Conservation (phyloP, 2,113 vertebrate species). For the Urocolius indicus region DNA sequence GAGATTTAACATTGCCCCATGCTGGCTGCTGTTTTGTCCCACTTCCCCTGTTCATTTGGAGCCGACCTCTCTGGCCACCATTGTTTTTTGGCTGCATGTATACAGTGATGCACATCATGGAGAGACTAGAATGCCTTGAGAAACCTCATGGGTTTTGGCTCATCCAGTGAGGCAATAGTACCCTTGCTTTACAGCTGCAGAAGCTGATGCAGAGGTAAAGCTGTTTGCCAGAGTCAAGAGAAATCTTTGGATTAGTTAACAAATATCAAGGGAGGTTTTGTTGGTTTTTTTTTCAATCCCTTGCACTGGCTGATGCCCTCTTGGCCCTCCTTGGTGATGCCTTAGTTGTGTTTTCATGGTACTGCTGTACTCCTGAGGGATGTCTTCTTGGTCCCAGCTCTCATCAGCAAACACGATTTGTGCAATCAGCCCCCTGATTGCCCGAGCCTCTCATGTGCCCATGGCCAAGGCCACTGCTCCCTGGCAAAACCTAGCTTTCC, state of each 20-base stretch:
- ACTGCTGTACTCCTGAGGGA: not conserved
- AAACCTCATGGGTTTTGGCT: not conserved
- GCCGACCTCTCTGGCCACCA: not conserved
- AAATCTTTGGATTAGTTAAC: not conserved
- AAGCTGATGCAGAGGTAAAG: not conserved
- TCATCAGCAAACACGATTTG: not conserved
- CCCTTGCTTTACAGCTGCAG: not conserved
- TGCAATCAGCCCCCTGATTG: constrained; percentile 12
- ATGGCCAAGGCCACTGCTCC: fast-evolving
- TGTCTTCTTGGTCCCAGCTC: not conserved
- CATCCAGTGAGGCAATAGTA: not conserved
- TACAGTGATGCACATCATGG: not conserved
- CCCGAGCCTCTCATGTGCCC: not conserved
- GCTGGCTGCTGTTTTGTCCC: not conserved
- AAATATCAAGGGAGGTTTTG: not conserved
- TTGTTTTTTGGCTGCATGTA: fast-evolving
- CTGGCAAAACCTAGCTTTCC: not conserved
- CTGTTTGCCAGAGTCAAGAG: not conserved
- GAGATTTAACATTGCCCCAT: not conserved
- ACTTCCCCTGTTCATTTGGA: not conserved
- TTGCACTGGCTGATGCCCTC: not conserved
- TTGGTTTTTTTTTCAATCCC: not conserved
- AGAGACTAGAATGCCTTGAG: not conserved
- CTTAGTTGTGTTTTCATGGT: not conserved
- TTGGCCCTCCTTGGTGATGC: not conserved